Evolutionary conservation across 1,140 invertebrate genomes (phyloP).

Genomic region (Megathymus violae): DNA sequence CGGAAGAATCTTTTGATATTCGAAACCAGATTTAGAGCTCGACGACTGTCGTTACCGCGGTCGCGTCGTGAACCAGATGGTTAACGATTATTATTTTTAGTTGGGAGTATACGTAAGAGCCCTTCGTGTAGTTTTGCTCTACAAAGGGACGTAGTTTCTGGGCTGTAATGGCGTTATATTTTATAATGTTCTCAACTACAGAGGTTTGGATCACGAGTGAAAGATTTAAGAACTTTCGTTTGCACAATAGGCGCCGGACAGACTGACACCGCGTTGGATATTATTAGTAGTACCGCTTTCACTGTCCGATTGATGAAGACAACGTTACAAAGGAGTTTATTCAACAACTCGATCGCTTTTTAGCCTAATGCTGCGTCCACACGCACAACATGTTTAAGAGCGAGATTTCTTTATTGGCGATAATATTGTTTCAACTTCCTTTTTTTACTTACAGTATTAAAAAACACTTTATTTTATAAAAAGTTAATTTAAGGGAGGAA

Average conservation of each 20-base stretch:
- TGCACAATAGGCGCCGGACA: slow-evolving; percentile 41
- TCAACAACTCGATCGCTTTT: slow-evolving; percentile 31
- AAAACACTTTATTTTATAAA: too few relatives aligned
- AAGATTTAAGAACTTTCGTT: slow-evolving; percentile 42
- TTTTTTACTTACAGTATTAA: too few relatives aligned
- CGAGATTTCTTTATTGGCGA: too few relatives aligned
- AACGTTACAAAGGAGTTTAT: slow-evolving; percentile 36
- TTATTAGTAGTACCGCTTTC: slow-evolving; percentile 54
- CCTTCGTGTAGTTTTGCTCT: background rate
- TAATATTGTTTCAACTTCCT: too few relatives aligned
- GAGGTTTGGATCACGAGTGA: slow-evolving; percentile 17
- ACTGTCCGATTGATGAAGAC: slow-evolving; percentile 41
- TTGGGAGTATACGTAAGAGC: background rate
- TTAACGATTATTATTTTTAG: too few relatives aligned
- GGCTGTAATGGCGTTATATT: background rate
- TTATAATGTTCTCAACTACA: slow-evolving; percentile 10
- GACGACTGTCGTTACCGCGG: too few relatives aligned
- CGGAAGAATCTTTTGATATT: too few relatives aligned
- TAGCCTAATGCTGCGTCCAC: slow-evolving; percentile 5
- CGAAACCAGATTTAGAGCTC: too few relatives aligned
- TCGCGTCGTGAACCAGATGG: too few relatives aligned
- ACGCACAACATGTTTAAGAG: too few relatives aligned
- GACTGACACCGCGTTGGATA: slow-evolving; percentile 33
- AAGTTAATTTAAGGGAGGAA: too few relatives aligned
- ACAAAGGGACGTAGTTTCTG: background rate